phyloP scores from a whole-genome alignment of 2,113 vertebrate species.

The Hippopotamus amphibius region DNA sequence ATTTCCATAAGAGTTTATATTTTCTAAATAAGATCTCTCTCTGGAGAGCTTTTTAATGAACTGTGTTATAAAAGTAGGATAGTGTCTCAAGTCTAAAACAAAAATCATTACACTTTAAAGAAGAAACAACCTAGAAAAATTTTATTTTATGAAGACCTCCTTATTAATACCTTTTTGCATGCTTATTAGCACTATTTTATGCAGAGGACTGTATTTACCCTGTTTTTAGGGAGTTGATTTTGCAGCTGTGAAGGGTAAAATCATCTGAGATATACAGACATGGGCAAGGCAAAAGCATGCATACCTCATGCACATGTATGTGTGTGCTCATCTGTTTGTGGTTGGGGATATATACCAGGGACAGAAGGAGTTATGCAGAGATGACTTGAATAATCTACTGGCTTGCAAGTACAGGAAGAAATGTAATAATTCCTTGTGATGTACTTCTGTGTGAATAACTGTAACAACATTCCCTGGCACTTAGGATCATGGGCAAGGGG shows the following conservation, averaged over 20 bases:
- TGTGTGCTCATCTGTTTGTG: not conserved
- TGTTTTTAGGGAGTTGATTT: not conserved
- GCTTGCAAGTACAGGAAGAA: not conserved
- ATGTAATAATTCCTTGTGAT: not conserved
- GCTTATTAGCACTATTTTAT: not conserved
- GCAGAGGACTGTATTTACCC: not conserved
- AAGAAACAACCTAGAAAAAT: not conserved
- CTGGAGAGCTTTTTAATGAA: constrained; percentile 9
- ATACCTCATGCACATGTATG: fast-evolving
- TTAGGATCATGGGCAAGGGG: fast-evolving
- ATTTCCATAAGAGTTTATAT: not conserved
- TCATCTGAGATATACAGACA: not conserved
- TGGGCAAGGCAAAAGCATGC: not conserved
- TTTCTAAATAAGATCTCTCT: constrained; percentile 22
- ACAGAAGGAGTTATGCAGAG: not conserved
- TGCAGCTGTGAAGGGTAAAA: not conserved
- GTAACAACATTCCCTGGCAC: not conserved
- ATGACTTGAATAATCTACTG: not conserved
- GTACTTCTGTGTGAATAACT: not conserved
- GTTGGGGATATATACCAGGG: not conserved
- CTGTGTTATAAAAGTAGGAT: not conserved
- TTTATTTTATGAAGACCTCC: not conserved
- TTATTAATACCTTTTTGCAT: not conserved
- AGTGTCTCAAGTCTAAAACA: constrained; percentile 30
- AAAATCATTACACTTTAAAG: not conserved